Conservation (phyloP, 2,888 invertebrate genomes). For the Helleia helle region DNA sequence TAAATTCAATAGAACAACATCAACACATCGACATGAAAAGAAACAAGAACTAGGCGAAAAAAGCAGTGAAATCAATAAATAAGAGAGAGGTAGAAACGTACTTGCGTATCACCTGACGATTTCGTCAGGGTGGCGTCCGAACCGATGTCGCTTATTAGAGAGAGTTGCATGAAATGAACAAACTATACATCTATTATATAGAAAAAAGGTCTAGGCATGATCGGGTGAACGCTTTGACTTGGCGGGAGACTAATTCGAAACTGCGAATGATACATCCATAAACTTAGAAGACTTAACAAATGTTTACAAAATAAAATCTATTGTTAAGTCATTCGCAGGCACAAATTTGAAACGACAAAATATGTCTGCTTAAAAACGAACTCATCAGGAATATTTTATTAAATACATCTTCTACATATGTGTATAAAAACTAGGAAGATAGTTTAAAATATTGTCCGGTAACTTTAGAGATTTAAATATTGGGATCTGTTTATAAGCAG, state of each 20-base stretch:
- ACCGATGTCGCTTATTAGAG: conserved; percentile 68
- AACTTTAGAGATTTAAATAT: too few relatives aligned
- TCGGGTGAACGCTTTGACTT: conserved; percentile 10
- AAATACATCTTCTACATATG: too few relatives aligned
- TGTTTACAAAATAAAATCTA: conserved; percentile 8
- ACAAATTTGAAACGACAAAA: not conserved
- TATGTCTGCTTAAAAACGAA: conserved; percentile 7
- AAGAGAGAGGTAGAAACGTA: conserved; percentile 44
- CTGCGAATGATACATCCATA: conserved; percentile 9
- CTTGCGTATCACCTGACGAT: conserved; percentile 68
- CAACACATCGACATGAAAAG: conserved; percentile 21
- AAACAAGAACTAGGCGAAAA: conserved; percentile 23
- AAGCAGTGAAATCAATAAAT: conserved; percentile 33
- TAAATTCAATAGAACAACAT: conserved; percentile 17
- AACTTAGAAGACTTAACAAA: not conserved
- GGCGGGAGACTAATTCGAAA: conserved; percentile 12
- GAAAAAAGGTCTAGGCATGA: conserved; percentile 16
- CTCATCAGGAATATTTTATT: too few relatives aligned
- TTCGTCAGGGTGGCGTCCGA: conserved; percentile 66
- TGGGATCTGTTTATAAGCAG: too few relatives aligned
- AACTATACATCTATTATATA: conserved; percentile 69
- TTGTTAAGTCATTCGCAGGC: conserved; percentile 8
- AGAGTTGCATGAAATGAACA: conserved; percentile 74
- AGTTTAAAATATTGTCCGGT: too few relatives aligned
- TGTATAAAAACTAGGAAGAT: too few relatives aligned